Evolutionary conservation across 1,140 invertebrate genomes (phyloP), one percentile per base, ranked within the genome.

Genomic region (Stratiolaelaps scimitus): DNA sequence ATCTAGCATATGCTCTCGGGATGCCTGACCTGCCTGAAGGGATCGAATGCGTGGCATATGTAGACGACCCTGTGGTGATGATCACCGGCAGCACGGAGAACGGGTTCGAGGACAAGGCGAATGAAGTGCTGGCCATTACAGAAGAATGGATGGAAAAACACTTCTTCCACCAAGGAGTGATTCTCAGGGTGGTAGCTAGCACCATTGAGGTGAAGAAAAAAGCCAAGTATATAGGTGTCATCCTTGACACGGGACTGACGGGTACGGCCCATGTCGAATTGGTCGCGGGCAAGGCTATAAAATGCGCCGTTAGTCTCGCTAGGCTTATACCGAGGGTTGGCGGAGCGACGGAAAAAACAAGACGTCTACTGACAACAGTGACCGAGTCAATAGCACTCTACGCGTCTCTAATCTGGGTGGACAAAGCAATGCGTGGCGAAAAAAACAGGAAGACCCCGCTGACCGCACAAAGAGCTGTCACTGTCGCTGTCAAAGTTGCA

Each of bases 331-430:
- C 44, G 44, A 45, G 44, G 44, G n/a, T 19, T 19, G 13, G n/a
- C 44, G 44, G 44, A n/a, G 44, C 44, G n/a, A 13, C 44, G 13
- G 44, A 45, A 45, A n/a, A 45, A 45, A 13, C 13, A n/a, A 45
- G 44, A n/a, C 13, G 13, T 13, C 44, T 45, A n/a, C 44, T 45
- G 44, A n/a, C 44, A 13, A 45, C 44, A n/a, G 44, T 45, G 13
- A n/a, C 44, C 44, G 44, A 45, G 44, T 45, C 44, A 45, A n/a
- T 45, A 45, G n/a, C 19, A 13, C 44, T 45, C 13, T 45, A 45
- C 19, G 44, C 44, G 44, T 13, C 44, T 19, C 44, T 19, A 13
- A n/a, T 45, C 44, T 45, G 44, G 44, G 44, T 19, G n/a, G 13
- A 13, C 13, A 13, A 45, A 13, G 44, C 44, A n/a, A 13, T 45